Evolutionary conservation across 2,797 vertebrate species (phyloP), one percentile per base, ranked within the genome.

Genomic region (Aldrovandia affinis): DNA sequence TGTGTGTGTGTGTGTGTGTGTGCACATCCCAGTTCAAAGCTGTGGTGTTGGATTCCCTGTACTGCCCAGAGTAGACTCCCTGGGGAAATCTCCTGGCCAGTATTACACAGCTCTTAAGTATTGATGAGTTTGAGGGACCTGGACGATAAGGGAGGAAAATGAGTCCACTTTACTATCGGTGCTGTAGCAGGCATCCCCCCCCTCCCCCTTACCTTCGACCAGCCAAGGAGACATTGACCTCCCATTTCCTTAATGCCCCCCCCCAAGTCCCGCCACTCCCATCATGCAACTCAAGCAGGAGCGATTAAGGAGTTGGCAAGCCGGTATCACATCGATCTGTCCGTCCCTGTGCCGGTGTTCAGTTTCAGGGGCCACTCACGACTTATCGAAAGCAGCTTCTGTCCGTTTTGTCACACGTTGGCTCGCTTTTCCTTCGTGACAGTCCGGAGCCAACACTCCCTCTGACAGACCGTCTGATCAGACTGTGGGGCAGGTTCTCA

Each of bases 21-120:
- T 28, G 61, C 14, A 30, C 42, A 25, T n/a, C 25, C 22, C 73
- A n/a, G 73, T 20, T 44, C 39, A 77, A 42, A 12, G 73, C 39
- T n/a, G 73, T 25, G 73, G 73, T 77, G 42, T 77, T 77, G 73
- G 2, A 47, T 77, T 77, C 73, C 30, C 73, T 77, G 39, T 77
- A 15, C 68, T 15, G 3, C 68, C 15, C 73, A 77, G 42, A 25
- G 39, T n/a, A 10, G 73, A 1, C 73, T 77, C 73, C 42, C 73
- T 3, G 25, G 73, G 73, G 73, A 77, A 73, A 77, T 77, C 42
- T 44, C 18, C 36, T 25, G 39, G 73, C 73, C 42, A 3, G 20
- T 47, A 47, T 77, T 47, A 47, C 73, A 47, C 73, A n/a, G 42
- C 42, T 7, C 20, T 77, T 15, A 47, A 44, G 73, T 77, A 47